phyloP scores from a whole-genome alignment of 2,888 invertebrate species.

The Drosophila nigritarsus region DNA sequence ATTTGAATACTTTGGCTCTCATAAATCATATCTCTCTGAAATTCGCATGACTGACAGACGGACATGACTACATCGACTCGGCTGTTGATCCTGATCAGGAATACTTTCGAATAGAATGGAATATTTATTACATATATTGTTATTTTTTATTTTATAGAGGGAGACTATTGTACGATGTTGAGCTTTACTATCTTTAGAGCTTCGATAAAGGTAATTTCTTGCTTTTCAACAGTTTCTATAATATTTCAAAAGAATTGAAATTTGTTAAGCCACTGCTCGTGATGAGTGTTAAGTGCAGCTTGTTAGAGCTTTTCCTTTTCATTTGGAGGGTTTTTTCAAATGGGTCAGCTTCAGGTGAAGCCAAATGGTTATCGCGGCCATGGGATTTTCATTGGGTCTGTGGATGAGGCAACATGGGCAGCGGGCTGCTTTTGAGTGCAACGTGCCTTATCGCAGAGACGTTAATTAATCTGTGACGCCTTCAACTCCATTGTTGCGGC shows the following conservation, averaged over 20 bases:
- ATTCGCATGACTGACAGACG: background rate
- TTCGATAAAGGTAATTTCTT: background rate
- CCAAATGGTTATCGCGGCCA: slow-evolving; percentile 31
- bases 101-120: background rate
- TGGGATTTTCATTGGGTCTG: slow-evolving; percentile 5
- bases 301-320: slow-evolving; percentile 10
- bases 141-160: background rate
- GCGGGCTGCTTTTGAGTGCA: slow-evolving; percentile 30
- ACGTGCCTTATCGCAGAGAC: slow-evolving; percentile 74
- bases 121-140: background rate
- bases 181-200: background rate
- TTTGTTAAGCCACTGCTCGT: slow-evolving; percentile 7
- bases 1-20: background rate
- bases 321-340: background rate
- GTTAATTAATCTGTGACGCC: slow-evolving; percentile 76
- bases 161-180: background rate
- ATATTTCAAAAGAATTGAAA: background rate
- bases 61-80: background rate
- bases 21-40: background rate
- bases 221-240: background rate
- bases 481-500: slow-evolving; percentile 58
- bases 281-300: slow-evolving; percentile 10
- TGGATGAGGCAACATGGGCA: slow-evolving; percentile 11
- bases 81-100: background rate
- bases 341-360: slow-evolving; percentile 32